Base-by-base conservation (phyloP, 2,113 vertebrate species). In the Oreotragus oreotragus region DNA sequence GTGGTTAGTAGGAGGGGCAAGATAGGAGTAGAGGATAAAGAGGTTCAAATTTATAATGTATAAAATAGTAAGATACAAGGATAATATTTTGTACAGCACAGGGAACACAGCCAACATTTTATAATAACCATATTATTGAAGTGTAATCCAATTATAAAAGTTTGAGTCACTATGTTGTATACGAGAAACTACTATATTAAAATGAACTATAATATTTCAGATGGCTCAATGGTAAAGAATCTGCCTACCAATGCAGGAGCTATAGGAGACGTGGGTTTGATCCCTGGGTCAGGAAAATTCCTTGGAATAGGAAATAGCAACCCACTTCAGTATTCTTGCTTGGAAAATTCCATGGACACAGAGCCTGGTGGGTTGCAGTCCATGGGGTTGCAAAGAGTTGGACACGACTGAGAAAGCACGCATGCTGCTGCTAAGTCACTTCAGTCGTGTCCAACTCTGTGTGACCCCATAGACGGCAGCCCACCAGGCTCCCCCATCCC, bases 371-470 rank as follows among this genome's bases (percentile, higher is more conserved):
- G 64, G 19, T 21, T 70, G n/a, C n/a, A 70, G 9, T 23, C 64
- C n/a, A 70, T 23, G n/a, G n/a, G 10, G n/a, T 70, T 36, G 64
- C n/a, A 36, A 70, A 36, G 64, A 70, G n/a, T 23, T 70, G n/a
- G 64, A 36, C n/a, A 36, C 0, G 1, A 70, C 17, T 21, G 17
- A 70, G n/a, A 70, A 70, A 70, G 64, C 64, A 70, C 1, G 0
- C 64, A 70, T 70, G n/a, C n/a, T n/a, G n/a, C n/a, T n/a, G n/a
- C n/a, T n/a, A n/a, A n/a, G n/a, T n/a, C n/a, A n/a, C n/a, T n/a
- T n/a, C n/a, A n/a, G n/a, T n/a, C n/a, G n/a, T n/a, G n/a, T n/a
- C n/a, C n/a, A n/a, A n/a, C n/a, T n/a, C n/a, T n/a, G n/a, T n/a
- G n/a, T n/a, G n/a, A n/a, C n/a, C n/a, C n/a, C n/a, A n/a, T n/a